Percentiles rank a stretch among this genome's conserved stretches.
These are phyloP conservation scores for Scotopteryx bipunctaria DNA, from an alignment of 2,888 invertebrate species.

Conservation along the genomic window DNA sequence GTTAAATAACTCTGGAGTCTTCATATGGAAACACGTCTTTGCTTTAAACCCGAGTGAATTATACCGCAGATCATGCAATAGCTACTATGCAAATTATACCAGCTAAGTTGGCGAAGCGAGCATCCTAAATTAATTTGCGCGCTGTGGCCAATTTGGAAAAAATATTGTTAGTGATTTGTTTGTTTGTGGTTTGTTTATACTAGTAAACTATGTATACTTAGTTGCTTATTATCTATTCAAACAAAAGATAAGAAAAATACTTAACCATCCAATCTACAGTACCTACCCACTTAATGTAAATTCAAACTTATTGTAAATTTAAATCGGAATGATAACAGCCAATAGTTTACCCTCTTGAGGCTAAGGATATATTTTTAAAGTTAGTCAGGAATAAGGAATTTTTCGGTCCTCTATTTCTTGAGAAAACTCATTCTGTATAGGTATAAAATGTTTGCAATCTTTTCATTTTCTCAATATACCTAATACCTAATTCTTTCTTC, in stretches of 20 bases:
- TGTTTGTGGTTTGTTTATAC: constrained; percentile 13
- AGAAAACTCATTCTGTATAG: too few species aligned
- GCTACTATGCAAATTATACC: constrained; percentile 34
- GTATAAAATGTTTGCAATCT: too few species aligned
- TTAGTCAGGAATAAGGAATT: too few species aligned
- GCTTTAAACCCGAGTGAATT: constrained; percentile 74
- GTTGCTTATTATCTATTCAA: not conserved
- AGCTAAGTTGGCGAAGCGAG: constrained; percentile 62
- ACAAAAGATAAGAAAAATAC: too few species aligned
- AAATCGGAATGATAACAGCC: too few species aligned
- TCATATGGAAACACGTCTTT: constrained; percentile 75
- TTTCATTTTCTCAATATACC: not conserved
- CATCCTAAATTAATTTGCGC: constrained; percentile 72
- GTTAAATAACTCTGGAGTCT: constrained; percentile 74
- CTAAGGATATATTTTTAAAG: too few species aligned
- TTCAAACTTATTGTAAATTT: too few species aligned
- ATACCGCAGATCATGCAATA: constrained; percentile 28
- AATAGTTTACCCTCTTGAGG: too few species aligned
- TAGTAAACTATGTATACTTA: not conserved
- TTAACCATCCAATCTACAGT: too few species aligned
- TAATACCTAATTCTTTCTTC: not conserved
- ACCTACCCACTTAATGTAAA: too few species aligned
- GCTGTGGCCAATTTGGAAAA: constrained; percentile 65
- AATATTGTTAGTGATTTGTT: constrained; percentile 55
- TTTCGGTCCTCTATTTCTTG: too few species aligned